These are phyloP conservation scores for Pagrus major DNA, from an alignment of 2,113 vertebrate species.

Conservation along the genomic window DNA sequence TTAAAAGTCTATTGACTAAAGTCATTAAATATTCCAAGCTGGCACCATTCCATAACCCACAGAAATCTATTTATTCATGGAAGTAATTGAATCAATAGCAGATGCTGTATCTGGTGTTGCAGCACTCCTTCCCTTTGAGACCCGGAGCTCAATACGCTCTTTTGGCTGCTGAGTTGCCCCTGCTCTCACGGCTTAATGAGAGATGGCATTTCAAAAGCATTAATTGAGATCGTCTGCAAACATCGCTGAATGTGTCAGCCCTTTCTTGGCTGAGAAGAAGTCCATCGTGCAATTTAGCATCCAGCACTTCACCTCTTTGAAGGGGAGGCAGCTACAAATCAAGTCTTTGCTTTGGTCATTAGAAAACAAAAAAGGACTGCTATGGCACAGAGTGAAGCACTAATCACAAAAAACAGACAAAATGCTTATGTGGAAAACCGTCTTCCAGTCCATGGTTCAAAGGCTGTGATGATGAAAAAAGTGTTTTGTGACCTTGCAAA, in stretches of 20 bases:
- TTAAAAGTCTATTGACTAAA: conserved; percentile 21
- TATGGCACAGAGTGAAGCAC: background rate
- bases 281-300: conserved; percentile 54
- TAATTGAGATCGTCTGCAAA: conserved; percentile 74
- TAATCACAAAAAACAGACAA: conserved; percentile 28
- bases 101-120: conserved; percentile 54
- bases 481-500: conserved; percentile 8
- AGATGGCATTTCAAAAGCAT: conserved; percentile 78
- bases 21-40: conserved; percentile 15
- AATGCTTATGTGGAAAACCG: background rate
- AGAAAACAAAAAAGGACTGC: conserved; percentile 18
- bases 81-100: conserved; percentile 67
- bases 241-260: conserved; percentile 60
- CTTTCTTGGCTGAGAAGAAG: conserved; percentile 60
- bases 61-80: conserved; percentile 57
- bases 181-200: conserved; percentile 74
- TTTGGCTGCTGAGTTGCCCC: conserved; percentile 52
- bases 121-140: conserved; percentile 60
- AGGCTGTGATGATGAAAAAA: background rate
- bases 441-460: background rate
- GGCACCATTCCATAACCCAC: conserved; percentile 16
- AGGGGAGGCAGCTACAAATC: conserved; percentile 34
- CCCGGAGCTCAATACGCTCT: conserved; percentile 47
- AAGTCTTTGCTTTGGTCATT: conserved; percentile 47
- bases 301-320: conserved; percentile 50